phyloP scores from a whole-genome alignment of 2,113 vertebrate species.

The Ceyx cyanopectus region DNA sequence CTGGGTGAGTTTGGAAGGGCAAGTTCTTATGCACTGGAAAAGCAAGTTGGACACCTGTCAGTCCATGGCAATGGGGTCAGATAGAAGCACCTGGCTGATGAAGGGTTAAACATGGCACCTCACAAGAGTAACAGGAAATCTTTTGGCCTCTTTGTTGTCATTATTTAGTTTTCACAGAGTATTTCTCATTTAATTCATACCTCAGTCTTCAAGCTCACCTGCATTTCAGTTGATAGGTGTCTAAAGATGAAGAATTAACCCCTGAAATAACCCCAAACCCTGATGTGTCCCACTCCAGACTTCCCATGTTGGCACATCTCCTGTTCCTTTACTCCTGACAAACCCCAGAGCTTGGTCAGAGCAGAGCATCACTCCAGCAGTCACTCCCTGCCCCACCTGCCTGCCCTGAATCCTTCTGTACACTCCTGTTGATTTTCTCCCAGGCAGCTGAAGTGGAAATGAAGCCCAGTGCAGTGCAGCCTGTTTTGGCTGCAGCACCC shows the following conservation, averaged over 20 bases:
- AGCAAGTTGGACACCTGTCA: not conserved
- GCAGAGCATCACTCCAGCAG: not conserved
- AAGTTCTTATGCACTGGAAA: not conserved
- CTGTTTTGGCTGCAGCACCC: not conserved
- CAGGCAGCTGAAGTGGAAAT: not conserved
- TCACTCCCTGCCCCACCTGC: not conserved
- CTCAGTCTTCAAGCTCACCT: not conserved
- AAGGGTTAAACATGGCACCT: not conserved
- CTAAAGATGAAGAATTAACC: not conserved
- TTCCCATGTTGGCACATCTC: not conserved
- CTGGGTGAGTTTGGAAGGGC: not conserved
- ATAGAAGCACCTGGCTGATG: not conserved
- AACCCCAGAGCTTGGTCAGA: not conserved
- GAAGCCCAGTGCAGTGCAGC: not conserved
- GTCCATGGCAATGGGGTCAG: not conserved
- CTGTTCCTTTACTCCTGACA: not conserved
- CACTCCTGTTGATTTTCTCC: accelerated
- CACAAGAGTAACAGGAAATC: no score
- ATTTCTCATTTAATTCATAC: not conserved
- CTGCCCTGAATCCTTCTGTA: not conserved
- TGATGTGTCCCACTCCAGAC: not conserved
- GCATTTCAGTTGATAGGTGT: not conserved
- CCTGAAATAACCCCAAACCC: not conserved
- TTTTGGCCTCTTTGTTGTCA: no score
- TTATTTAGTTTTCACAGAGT: not conserved